These are phyloP conservation scores for Aspidoscelis tigris DNA, from an alignment of 2,113 vertebrate genomes.

Conservation along the genomic window DNA sequence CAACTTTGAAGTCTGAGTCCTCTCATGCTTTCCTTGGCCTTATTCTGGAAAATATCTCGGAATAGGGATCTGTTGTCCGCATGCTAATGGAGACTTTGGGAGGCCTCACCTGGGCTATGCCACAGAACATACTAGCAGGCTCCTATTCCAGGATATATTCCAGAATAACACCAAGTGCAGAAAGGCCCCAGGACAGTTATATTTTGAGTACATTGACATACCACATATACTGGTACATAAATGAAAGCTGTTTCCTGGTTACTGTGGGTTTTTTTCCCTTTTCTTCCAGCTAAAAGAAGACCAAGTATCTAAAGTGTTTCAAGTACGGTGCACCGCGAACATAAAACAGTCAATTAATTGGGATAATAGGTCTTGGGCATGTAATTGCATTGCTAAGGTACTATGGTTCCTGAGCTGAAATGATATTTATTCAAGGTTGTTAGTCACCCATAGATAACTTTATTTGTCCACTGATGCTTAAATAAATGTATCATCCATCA, in stretches of 20 bases:
- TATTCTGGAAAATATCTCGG: no score
- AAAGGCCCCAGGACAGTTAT: slow-evolving; percentile 51
- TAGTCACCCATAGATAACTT: slow-evolving; percentile 87
- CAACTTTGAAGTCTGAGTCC: no score
- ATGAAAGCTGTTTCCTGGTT: slow-evolving; percentile 77
- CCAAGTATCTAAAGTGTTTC: slow-evolving; percentile 77
- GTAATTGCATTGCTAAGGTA: slow-evolving; percentile 87
- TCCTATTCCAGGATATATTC: no score
- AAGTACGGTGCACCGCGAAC: slow-evolving; percentile 80
- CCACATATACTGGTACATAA: slow-evolving; percentile 76
- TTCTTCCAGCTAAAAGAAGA: slow-evolving; percentile 75
- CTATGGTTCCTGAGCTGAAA: slow-evolving; percentile 77
- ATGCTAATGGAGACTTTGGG: no score
- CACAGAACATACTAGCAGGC: no score
- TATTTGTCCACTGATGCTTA: slow-evolving; percentile 83
- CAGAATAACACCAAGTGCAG: no score
- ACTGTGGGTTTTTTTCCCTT: slow-evolving; percentile 72
- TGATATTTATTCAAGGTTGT: slow-evolving; percentile 86
- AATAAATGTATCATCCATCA: slow-evolving; percentile 79
- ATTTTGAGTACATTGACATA: slow-evolving; percentile 77
- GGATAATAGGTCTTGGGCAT: slow-evolving; percentile 85
- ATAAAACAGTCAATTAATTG: slow-evolving; percentile 91
- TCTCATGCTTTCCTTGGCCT: no score
- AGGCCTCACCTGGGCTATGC: no score
- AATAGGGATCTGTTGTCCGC: no score